Base-by-base conservation (phyloP, 2,113 vertebrate genomes). In the Poeciliopsis retropinna region DNA sequence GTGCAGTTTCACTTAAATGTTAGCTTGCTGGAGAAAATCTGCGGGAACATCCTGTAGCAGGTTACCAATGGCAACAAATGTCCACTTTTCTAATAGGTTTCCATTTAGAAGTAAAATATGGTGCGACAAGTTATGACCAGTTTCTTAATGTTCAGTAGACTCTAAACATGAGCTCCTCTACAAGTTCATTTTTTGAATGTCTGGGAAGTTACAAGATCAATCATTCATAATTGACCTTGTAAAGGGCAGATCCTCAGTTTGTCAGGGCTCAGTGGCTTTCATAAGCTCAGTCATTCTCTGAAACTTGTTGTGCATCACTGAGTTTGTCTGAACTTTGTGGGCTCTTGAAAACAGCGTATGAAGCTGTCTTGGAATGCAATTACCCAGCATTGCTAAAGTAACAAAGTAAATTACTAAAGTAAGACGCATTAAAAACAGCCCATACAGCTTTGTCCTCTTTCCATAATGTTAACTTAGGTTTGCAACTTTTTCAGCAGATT, bases 11-110 rank as follows among this genome's bases (percentile, higher is more conserved):
- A 44, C n/a, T 76, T 78, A 60, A 47, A 76, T 63, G 73, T 75
- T 28, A 76, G 44, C 64, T 64, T 39, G 65, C 41, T 66, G 70
- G 6, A 64, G 44, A 81, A 51, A 72, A 67, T 54, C 67, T 85
- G 78, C 82, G 85, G 78, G 82, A 85, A 85, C 78, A 76, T 87
- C 82, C 86, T 87, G 80, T 14, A 44, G 78, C 67, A 63, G 82
- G 72, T 84, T 83, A 84, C 64, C 30, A 74, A 66, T 76, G 75
- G 70, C 70, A 82, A 57, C 44, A 57, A 73, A 60, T 57, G 80
- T 64, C 63, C 4, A 25, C 29, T 41, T 64, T 64, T 22, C 70
- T 57, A 31, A 27, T 22, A 60, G 19, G 54, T 62, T 60, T 73
- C 66, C 60, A 60, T 22, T 47, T 60, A 69, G 60, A 68, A 29